Base-by-base conservation (phyloP, 2,113 vertebrate species). In the Paradisaea rubra region DNA sequence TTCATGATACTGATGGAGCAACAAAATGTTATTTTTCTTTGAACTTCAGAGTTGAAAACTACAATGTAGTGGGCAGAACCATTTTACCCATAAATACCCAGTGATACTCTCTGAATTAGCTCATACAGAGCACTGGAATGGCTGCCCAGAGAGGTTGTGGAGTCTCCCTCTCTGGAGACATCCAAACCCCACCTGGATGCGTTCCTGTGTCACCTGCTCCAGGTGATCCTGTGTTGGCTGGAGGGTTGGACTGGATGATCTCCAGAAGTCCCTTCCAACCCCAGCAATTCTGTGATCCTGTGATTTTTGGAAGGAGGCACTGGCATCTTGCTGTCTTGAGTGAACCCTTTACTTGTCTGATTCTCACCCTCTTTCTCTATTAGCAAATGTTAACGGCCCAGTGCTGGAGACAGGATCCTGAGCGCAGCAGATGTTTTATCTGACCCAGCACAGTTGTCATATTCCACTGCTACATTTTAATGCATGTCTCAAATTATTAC, bases 21-120 rank as follows among this genome's bases (percentile, higher is more conserved):
- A 74, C 5, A 74, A 74, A 78, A 71, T 24, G 0, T 11, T 20
- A 3, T 1, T 52, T 30, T 15, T 42, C 42, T 80, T 88, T 59
- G 50, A 81, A 81, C 9, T 74, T 86, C 52, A 52, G 47, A 47
- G 23, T 6, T 57, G 16, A 89, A 93, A 85, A 63, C 47, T 15
- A 39, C 6, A 33, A 59, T 1, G 2, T 27, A 52, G 30, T 33
- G 7, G 14, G 27, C 6, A 77, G 77, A 73, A 39, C 2, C 1
- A 66, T 80, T 88, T 86, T 39, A 78, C 56, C 2, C 11, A 35
- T 19, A 78, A 78, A 84, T 41, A 73, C 4, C 8, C 31, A 79
- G 37, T 0, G 0, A 71, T 41, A 9, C 7, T 74, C 37, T 66
- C 27, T 82, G 47, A 89, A 28, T 20, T 63, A 37, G 17, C 6